Evolutionary conservation across 1,140 invertebrate genomes (phyloP).

Genomic region (Dolichoris vasculosae): DNA sequence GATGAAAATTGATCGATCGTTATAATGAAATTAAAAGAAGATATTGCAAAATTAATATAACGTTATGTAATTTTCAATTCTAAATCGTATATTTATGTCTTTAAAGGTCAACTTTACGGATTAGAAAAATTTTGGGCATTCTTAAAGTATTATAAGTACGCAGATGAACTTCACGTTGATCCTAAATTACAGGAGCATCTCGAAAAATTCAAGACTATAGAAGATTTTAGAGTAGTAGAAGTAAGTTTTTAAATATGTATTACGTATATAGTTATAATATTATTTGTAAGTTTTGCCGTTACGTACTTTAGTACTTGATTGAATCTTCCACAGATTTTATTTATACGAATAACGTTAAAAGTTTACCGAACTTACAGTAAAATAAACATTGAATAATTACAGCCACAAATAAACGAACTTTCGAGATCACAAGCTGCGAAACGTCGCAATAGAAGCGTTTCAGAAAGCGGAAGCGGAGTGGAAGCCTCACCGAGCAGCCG

Average conservation of each 20-base stretch:
- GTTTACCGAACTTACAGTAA: no score
- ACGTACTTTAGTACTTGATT: not conserved
- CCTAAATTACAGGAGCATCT: slow-evolving; percentile 87
- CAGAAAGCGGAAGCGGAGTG: slow-evolving; percentile 74
- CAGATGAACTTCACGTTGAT: slow-evolving; percentile 85
- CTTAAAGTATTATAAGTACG: slow-evolving; percentile 93
- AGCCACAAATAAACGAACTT: slow-evolving; percentile 77
- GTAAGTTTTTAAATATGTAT: slow-evolving; percentile 64
- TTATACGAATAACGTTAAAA: slow-evolving; percentile 20
- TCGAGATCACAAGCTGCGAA: slow-evolving; percentile 70
- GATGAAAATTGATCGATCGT: not conserved
- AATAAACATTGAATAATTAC: slow-evolving; percentile 52
- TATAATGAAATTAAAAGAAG: not conserved
- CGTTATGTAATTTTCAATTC: slow-evolving; percentile 15
- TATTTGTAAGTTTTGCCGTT: no score
- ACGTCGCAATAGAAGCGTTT: slow-evolving; percentile 77
- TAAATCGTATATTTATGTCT: slow-evolving; percentile 44
- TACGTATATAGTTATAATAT: no score
- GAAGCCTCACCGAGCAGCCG: slow-evolving; percentile 62
- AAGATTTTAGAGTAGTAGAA: slow-evolving; percentile 93
- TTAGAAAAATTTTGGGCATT: slow-evolving; percentile 99
- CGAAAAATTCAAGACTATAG: slow-evolving; percentile 92
- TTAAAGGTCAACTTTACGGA: slow-evolving; percentile 94
- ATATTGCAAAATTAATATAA: not conserved
- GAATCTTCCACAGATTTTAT: not conserved